Conservation (phyloP, 2,888 invertebrate species). For the Microctonus brassicae region DNA sequence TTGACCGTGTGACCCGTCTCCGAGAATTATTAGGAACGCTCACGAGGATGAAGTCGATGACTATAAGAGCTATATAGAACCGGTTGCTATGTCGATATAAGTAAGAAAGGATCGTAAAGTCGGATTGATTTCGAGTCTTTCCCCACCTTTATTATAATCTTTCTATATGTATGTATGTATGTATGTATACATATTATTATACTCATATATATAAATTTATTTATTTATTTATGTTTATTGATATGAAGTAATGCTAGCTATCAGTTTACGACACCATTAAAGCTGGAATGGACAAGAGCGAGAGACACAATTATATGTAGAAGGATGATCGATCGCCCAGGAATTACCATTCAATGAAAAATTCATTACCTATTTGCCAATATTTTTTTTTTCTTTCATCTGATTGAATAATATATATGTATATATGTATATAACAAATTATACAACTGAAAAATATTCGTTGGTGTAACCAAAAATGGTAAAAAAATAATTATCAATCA, state of each 20-base stretch:
- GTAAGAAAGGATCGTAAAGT: constrained; percentile 49
- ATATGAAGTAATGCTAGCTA: constrained; percentile 7
- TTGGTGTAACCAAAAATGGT: not conserved
- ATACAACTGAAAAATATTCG: not conserved
- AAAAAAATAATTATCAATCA: constrained; percentile 8
- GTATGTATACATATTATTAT: not conserved
- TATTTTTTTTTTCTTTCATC: not conserved
- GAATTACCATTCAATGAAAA: constrained; percentile 11
- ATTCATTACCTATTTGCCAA: constrained; percentile 7
- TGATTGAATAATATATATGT: not conserved
- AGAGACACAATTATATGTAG: constrained; percentile 11
- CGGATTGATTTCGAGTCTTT: constrained; percentile 46
- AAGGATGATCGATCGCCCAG: constrained; percentile 8
- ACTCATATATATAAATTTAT: not conserved
- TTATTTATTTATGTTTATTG: constrained; percentile 7
- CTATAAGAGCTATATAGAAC: constrained; percentile 49
- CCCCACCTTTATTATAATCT: not conserved
- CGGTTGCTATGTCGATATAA: constrained; percentile 54
- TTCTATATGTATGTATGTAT: too few species aligned
- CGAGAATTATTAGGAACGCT: constrained; percentile 19
- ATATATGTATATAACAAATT: not conserved
- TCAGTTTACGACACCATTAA: constrained; percentile 29
- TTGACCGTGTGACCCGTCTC: not conserved
- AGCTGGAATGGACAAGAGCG: constrained; percentile 3
- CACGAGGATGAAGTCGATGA: constrained; percentile 49